Evolutionary conservation across 2,888 invertebrate species (phyloP).

Genomic region (Myathropa florea): DNA sequence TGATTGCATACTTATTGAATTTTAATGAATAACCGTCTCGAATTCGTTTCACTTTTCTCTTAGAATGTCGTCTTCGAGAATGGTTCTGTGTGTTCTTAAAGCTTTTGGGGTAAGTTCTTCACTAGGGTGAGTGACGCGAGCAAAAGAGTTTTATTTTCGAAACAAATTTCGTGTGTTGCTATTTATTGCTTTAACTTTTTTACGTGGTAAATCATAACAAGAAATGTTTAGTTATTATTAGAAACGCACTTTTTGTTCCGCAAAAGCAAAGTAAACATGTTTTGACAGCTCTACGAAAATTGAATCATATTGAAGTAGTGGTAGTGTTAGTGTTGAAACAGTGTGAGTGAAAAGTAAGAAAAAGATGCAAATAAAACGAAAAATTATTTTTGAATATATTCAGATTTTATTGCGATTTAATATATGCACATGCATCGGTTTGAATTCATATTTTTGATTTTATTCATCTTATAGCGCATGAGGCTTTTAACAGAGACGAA

Average conservation of each 20-base stretch:
- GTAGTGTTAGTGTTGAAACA: slow-evolving; percentile 11
- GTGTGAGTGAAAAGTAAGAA: neutral
- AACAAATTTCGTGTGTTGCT: slow-evolving; percentile 15
- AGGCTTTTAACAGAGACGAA: neutral
- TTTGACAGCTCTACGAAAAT: slow-evolving; percentile 18
- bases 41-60: slow-evolving; percentile 35
- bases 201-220: slow-evolving; percentile 49
- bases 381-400: neutral
- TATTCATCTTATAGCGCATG: neutral
- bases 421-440: no score
- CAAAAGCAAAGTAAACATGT: slow-evolving; percentile 10
- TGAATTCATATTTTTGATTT: neutral
- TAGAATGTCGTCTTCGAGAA: slow-evolving; percentile 4
- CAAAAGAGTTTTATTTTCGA: slow-evolving; percentile 52
- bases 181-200: slow-evolving; percentile 29
- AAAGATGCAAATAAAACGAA: neutral
- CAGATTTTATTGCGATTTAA: no score
- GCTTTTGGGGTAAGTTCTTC: slow-evolving; percentile 36
- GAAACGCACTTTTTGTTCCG: slow-evolving; percentile 51
- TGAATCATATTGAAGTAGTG: neutral
- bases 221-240: slow-evolving; percentile 45
- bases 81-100: no score
- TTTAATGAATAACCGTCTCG: slow-evolving; percentile 5
- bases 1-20: slow-evolving; percentile 42
- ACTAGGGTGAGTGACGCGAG: slow-evolving; percentile 45